Evolutionary conservation across 2,113 vertebrate species (phyloP).

Genomic region (Balaeniceps rex): DNA sequence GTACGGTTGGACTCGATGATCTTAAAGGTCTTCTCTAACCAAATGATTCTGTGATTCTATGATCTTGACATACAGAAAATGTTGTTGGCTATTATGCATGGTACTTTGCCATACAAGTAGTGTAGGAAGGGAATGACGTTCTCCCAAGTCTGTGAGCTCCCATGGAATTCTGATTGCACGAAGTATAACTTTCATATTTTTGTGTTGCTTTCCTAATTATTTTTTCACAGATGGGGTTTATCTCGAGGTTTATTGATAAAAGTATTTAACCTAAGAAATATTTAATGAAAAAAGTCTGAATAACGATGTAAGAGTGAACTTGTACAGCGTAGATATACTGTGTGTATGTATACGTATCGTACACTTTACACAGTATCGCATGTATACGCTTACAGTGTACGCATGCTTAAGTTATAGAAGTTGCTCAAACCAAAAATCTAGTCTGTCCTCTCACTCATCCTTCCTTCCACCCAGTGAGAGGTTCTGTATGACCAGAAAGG

Average conservation of each 20-base stretch:
- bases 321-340: no score
- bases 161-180: background rate
- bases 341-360: no score
- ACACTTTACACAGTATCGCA: background rate
- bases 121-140: background rate
- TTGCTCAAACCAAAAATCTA: background rate
- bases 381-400: fast-evolving
- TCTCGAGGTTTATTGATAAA: background rate
- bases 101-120: background rate
- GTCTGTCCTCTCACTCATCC: background rate
- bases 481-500: background rate
- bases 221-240: background rate
- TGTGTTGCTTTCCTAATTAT: background rate
- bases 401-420: background rate
- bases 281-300: background rate
- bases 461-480: background rate
- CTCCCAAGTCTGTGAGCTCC: background rate
- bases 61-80: background rate
- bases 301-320: no score
- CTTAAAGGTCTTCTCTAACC: no score
- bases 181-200: background rate
- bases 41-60: no score
- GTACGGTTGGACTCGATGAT: no score
- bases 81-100: fast-evolving
- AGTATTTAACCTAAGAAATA: background rate